phyloP scores from a whole-genome alignment of 2,113 vertebrate genomes.

The Podilymbus podiceps region DNA sequence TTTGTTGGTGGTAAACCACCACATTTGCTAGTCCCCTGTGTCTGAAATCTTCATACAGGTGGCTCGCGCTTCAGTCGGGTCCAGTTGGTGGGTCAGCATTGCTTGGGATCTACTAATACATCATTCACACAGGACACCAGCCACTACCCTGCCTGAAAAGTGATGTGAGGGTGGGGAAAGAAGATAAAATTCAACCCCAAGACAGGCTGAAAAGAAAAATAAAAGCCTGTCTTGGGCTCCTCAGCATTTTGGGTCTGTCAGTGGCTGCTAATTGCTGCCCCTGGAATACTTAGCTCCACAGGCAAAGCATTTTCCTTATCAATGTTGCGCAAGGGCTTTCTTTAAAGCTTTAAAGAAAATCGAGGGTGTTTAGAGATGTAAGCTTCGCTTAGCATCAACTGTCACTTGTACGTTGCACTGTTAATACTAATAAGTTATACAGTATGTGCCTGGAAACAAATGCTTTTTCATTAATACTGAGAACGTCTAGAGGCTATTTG shows the following conservation, averaged over 20 bases:
- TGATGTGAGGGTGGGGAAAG: neutral
- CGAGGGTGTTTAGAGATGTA: neutral
- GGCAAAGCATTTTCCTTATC: slow-evolving; percentile 19
- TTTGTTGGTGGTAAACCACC: neutral
- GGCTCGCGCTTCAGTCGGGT: rapidly evolving
- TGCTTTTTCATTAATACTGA: slow-evolving; percentile 2
- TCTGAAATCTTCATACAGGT: rapidly evolving
- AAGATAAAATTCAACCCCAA: neutral
- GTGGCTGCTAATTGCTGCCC: neutral
- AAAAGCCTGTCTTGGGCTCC: neutral
- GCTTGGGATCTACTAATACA: neutral
- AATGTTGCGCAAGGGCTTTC: neutral
- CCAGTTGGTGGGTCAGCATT: neutral
- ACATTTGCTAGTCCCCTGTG: rapidly evolving
- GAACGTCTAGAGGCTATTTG: neutral
- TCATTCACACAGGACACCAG: neutral
- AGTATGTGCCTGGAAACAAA: slow-evolving; percentile 42
- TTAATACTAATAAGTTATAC: slow-evolving; percentile 35
- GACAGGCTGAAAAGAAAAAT: neutral
- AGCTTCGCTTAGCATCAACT: neutral
- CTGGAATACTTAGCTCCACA: neutral
- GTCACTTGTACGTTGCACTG: neutral
- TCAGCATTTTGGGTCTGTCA: neutral
- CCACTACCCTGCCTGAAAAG: neutral
- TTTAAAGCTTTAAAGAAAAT: slow-evolving; percentile 22